phyloP scores from a whole-genome alignment of 2,113 vertebrate genomes.

The Echinops telfairi region DNA sequence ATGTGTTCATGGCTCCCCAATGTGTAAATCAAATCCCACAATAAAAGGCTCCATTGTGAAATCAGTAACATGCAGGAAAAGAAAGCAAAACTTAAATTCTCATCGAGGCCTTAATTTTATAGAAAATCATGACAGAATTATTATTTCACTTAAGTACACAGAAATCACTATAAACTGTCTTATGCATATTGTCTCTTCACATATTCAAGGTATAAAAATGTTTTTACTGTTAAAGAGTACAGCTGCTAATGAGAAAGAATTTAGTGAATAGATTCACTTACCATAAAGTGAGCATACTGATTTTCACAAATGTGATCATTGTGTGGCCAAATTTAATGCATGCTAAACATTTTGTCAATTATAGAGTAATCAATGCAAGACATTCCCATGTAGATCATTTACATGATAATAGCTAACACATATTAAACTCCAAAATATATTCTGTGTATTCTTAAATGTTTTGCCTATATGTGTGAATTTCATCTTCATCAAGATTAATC shows the following conservation, averaged over 20 bases:
- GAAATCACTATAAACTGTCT: constrained; percentile 67
- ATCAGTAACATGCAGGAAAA: background rate
- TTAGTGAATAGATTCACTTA: constrained; percentile 65
- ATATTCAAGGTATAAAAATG: constrained; percentile 62
- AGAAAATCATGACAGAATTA: constrained; percentile 35
- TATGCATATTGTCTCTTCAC: constrained; percentile 39
- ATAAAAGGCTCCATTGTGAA: background rate
- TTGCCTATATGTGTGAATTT: background rate
- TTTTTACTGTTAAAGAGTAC: constrained; percentile 48
- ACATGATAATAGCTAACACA: background rate
- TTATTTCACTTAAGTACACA: constrained; percentile 58
- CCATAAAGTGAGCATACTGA: constrained; percentile 40
- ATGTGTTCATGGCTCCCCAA: background rate
- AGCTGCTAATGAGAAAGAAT: constrained; percentile 66
- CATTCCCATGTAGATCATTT: constrained; percentile 48
- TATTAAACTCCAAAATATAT: background rate
- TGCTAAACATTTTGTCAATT: constrained; percentile 55
- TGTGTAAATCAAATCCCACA: constrained; percentile 23
- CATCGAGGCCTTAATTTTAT: constrained; percentile 45
- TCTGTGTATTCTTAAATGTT: background rate
- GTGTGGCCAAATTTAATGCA: background rate
- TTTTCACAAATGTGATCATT: constrained; percentile 53
- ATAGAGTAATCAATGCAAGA: background rate
- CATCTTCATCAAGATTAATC: background rate
- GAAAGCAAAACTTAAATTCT: constrained; percentile 55